These are phyloP conservation scores for Zelostemma sp. DNA, from an alignment of 1,140 invertebrate genomes.

Conservation along the genomic window DNA sequence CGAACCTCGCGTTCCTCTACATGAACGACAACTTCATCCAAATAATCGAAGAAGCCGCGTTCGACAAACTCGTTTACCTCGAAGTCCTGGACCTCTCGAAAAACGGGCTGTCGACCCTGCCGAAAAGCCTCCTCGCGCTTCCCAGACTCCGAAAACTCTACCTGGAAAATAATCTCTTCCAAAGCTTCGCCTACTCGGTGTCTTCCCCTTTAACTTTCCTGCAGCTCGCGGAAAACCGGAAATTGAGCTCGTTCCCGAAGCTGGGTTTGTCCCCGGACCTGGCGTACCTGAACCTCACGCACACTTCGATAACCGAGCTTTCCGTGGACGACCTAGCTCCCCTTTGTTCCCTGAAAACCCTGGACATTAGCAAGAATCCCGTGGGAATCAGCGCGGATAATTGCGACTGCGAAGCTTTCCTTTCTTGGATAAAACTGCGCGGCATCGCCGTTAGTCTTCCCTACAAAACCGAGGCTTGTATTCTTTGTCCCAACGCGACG, in stretches of 20 bases:
- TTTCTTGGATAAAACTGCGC: slow-evolving; percentile 46
- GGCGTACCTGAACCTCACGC: slow-evolving; percentile 57
- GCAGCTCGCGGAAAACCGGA: slow-evolving; percentile 47
- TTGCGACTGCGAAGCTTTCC: slow-evolving; percentile 58
- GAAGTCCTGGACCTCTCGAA: slow-evolving; percentile 57
- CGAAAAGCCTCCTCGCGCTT: slow-evolving; percentile 52
- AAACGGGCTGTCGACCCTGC: slow-evolving; percentile 53
- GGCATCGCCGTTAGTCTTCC: slow-evolving; percentile 42
- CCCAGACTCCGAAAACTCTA: slow-evolving; percentile 53
- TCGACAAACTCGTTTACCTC: slow-evolving; percentile 54
- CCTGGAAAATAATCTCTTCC: slow-evolving; percentile 48
- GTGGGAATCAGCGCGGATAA: slow-evolving; percentile 38
- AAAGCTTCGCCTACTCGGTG: slow-evolving; percentile 33
- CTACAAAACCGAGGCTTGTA: not conserved
- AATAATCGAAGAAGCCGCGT: slow-evolving; percentile 57
- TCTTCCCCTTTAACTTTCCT: slow-evolving; percentile 51
- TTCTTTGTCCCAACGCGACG: slow-evolving; percentile 4
- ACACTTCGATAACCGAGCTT: slow-evolving; percentile 57
- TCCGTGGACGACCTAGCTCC: slow-evolving; percentile 57
- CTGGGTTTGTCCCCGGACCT: slow-evolving; percentile 45
- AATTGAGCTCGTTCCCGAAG: slow-evolving; percentile 33
- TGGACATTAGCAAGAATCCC: slow-evolving; percentile 55
- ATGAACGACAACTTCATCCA: slow-evolving; percentile 64
- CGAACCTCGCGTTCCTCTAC: slow-evolving; percentile 59
- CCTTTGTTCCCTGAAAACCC: slow-evolving; percentile 52